Evolutionary conservation across 2,113 vertebrate species (phyloP).

Genomic region (Gulo gulo): DNA sequence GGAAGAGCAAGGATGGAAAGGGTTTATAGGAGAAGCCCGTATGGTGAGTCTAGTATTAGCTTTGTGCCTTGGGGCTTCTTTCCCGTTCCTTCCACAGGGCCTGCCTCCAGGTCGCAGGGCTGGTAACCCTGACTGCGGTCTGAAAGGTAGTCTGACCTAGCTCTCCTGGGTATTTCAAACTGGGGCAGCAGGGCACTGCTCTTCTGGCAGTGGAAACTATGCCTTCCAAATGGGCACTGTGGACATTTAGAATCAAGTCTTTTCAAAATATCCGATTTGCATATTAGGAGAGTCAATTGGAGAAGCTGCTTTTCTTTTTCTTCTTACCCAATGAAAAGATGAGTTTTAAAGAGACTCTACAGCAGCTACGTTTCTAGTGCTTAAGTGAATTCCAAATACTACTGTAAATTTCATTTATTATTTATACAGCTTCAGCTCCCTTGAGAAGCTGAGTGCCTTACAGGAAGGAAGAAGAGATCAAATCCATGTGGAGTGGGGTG

Average conservation of each 20-base stretch:
- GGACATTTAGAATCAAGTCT: not conserved
- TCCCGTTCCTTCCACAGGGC: not conserved
- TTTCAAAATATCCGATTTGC: not conserved
- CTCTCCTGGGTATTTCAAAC: not conserved
- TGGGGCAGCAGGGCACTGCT: not conserved
- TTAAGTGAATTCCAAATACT: slow-evolving; percentile 72
- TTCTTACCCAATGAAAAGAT: slow-evolving; percentile 25
- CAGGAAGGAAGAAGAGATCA: slow-evolving; percentile 39
- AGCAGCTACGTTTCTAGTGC: slow-evolving; percentile 41
- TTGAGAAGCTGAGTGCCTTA: slow-evolving; percentile 38
- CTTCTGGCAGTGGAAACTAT: not conserved
- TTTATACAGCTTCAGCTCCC: slow-evolving; percentile 65
- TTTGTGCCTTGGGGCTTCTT: not conserved
- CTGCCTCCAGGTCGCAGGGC: not conserved
- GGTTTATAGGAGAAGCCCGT: not conserved
- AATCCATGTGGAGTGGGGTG: not conserved
- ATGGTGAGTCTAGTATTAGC: not conserved
- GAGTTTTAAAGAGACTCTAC: slow-evolving; percentile 37
- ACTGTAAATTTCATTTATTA: slow-evolving; percentile 77
- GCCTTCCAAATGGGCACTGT: not conserved
- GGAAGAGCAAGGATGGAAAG: not conserved
- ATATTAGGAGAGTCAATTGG: not conserved
- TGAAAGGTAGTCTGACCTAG: not conserved
- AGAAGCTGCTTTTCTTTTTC: not conserved
- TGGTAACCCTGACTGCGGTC: not conserved